Percentiles rank a stretch among this genome's conserved stretches.
Conservation (phyloP, 30 jellyfish, hydroid and myxozoan species). For the Pseudorhiza aurosa region DNA sequence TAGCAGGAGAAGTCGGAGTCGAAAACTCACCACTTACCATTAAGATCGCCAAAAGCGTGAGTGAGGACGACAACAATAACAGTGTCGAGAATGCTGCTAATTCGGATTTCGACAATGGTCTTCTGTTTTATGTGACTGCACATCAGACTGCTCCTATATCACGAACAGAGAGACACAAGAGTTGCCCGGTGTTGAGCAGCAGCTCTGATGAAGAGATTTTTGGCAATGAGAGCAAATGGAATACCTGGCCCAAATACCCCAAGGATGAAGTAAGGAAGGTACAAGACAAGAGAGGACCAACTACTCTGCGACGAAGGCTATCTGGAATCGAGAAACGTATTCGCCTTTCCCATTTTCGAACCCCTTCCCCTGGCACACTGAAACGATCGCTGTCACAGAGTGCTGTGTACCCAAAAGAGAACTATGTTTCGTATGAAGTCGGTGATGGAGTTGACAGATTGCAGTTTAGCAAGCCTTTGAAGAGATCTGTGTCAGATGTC, state of each 20-base stretch:
- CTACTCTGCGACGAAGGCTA: constrained; percentile 27
- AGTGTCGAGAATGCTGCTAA: neutral
- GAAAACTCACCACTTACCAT: constrained; percentile 53
- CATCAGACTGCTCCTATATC: constrained; percentile 15
- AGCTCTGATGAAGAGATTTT: constrained; percentile 12
- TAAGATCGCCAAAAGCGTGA: constrained; percentile 41
- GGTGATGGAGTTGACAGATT: constrained; percentile 8
- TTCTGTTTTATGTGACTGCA: constrained; percentile 46
- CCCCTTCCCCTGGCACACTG: constrained; percentile 42
- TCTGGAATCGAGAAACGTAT: constrained; percentile 66
- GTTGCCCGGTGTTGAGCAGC: constrained; percentile 31
- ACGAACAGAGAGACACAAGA: constrained; percentile 28
- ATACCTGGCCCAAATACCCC: constrained; percentile 48
- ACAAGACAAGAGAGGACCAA: constrained; percentile 1
- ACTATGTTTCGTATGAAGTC: constrained; percentile 45
- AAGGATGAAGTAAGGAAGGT: constrained; percentile 3
- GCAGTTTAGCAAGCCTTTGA: constrained; percentile 7
- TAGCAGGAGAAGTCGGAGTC: constrained; percentile 55
- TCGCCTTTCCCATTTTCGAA: constrained; percentile 47
- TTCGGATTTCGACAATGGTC: constrained; percentile 30
- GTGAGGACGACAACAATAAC: constrained; percentile 50
- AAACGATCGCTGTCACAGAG: constrained; percentile 42
- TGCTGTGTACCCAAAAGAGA: constrained; percentile 60
- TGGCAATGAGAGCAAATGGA: neutral
- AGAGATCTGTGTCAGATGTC: constrained; percentile 54